A percentile compares a stretch with the other conserved stretches of the same genome.
Evolutionary conservation across 1,140 invertebrate genomes (phyloP).

Genomic region (Drosophila sp.): DNA sequence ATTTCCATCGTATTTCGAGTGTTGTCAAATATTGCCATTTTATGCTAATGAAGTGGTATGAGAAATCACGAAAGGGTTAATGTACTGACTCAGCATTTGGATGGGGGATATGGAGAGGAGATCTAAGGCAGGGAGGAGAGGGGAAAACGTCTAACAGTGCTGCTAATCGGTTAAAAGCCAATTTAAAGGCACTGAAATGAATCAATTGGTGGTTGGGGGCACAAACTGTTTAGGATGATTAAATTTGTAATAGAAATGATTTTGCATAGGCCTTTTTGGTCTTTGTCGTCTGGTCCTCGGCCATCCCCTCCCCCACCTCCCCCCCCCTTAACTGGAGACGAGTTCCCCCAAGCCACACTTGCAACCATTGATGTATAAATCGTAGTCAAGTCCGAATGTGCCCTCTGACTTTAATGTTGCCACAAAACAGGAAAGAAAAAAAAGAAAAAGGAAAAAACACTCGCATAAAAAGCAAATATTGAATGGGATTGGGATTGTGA

Average conservation of each 20-base stretch:
- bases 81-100: constrained; percentile 15
- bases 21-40: constrained; percentile 70
- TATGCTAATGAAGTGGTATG: constrained; percentile 68
- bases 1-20: constrained; percentile 28
- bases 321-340: not conserved
- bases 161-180: constrained; percentile 77
- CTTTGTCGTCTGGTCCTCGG: too few species aligned
- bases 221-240: constrained; percentile 76
- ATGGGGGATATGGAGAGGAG: not conserved
- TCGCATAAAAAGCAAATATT: constrained; percentile 76
- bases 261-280: constrained; percentile 35
- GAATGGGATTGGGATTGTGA: constrained; percentile 3
- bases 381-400: constrained; percentile 12
- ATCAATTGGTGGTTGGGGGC: constrained; percentile 62
- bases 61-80: constrained; percentile 62
- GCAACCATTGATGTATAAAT: constrained; percentile 48
- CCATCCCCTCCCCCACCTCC: not conserved
- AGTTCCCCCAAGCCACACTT: not conserved
- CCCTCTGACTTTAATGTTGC: constrained; percentile 59
- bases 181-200: constrained; percentile 80
- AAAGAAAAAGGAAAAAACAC: constrained; percentile 46
- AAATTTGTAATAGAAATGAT: constrained; percentile 81
- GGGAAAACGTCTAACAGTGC: constrained; percentile 24
- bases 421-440: constrained; percentile 30
- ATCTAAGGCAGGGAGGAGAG: too few species aligned